Percentiles rank a stretch among this genome's conserved stretches.
Conservation (phyloP, 2,113 vertebrate genomes). For the Rhinoptilus africanus region DNA sequence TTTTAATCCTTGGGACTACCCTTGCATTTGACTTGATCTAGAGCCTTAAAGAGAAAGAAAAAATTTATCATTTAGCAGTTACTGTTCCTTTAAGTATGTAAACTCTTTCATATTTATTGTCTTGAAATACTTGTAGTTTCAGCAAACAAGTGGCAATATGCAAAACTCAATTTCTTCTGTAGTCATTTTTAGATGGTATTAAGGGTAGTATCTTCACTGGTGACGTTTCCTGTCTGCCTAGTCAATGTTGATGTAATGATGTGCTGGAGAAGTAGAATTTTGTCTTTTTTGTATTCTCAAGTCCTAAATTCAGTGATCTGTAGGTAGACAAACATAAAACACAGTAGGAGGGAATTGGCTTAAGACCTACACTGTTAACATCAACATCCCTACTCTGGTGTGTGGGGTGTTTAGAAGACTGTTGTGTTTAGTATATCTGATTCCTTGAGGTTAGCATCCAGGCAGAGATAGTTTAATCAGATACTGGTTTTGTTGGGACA, state of each 20-base stretch:
- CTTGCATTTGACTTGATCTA: background rate
- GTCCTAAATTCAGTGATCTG: background rate
- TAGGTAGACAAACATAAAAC: background rate
- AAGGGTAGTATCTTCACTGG: background rate
- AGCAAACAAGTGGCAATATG: background rate
- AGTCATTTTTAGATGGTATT: background rate
- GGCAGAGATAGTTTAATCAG: background rate
- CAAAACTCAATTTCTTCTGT: background rate
- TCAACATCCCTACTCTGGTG: background rate
- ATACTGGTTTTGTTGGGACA: background rate
- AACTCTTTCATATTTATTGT: background rate
- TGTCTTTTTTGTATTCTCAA: background rate
- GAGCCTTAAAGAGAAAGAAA: slow-evolving; percentile 5
- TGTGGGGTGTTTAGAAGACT: background rate
- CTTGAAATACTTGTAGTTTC: background rate
- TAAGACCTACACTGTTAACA: background rate
- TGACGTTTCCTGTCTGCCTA: background rate
- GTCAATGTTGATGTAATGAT: background rate
- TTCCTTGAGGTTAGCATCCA: background rate
- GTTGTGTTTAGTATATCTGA: too few relatives aligned
- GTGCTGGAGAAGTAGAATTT: background rate
- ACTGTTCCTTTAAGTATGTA: background rate
- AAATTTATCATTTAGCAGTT: background rate
- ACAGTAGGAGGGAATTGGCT: background rate
- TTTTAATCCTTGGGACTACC: slow-evolving; percentile 30